Evolutionary conservation across 2,797 vertebrate genomes (phyloP).

Genomic region (Aotus griseimembra): DNA sequence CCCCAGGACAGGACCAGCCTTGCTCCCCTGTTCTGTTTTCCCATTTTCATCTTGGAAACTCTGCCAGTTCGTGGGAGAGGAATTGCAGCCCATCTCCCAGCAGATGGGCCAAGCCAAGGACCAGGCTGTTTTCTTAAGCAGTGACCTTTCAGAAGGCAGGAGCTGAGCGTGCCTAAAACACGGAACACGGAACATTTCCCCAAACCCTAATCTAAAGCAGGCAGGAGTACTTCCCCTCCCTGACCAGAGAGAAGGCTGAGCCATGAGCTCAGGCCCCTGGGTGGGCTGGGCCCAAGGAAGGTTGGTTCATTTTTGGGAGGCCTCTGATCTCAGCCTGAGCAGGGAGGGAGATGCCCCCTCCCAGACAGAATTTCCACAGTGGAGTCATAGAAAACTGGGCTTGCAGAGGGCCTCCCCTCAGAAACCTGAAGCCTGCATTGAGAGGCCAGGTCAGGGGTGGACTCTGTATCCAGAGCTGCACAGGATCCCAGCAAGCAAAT

Average conservation of each 20-base stretch:
- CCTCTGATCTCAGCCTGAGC: not conserved
- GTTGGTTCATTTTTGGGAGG: not conserved
- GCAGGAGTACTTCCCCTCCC: not conserved
- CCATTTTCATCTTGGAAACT: not conserved
- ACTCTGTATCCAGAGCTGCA: not conserved
- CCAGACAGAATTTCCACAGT: not conserved
- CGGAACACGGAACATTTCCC: not conserved
- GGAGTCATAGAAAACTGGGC: accelerated
- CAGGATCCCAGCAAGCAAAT: not conserved
- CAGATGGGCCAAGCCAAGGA: not conserved
- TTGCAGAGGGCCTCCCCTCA: not conserved
- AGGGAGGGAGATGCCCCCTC: not conserved
- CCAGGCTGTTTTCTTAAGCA: not conserved
- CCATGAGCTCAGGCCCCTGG: not conserved
- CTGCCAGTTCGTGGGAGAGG: conserved; percentile 1
- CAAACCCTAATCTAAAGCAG: not conserved
- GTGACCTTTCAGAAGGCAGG: conserved; percentile 51
- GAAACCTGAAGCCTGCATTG: not conserved
- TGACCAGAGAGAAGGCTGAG: not conserved
- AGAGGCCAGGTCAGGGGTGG: not conserved
- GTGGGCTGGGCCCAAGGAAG: not conserved
- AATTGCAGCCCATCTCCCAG: not conserved
- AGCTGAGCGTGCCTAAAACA: not conserved
- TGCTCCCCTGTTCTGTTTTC: not conserved
- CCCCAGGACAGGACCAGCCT: not conserved